A percentile compares a stretch with the other conserved stretches of the same genome.
Conservation (phyloP, 2,113 vertebrate genomes). For the Spizaetus ornatus region DNA sequence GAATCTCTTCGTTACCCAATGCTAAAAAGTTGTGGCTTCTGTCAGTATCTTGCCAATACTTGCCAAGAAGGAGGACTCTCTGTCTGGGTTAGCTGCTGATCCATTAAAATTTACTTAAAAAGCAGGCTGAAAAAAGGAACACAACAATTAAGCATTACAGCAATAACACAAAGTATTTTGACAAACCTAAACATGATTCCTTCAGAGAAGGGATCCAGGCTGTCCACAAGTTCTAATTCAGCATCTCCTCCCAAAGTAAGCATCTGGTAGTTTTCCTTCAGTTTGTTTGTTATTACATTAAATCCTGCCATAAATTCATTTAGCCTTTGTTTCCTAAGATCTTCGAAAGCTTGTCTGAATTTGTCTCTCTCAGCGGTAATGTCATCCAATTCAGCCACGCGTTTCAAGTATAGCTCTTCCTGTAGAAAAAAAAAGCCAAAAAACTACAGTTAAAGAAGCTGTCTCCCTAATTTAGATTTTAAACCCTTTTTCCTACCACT, state of each 20-base stretch:
- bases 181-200: conserved; percentile 94
- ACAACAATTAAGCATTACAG: background rate
- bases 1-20: rapidly evolving
- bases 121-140: background rate
- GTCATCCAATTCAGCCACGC: conserved; percentile 87
- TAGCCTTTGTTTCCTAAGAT: conserved; percentile 90
- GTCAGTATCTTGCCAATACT: background rate
- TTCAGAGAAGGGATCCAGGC: conserved; percentile 96
- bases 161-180: background rate
- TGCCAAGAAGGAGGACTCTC: background rate
- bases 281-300: conserved; percentile 93
- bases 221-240: conserved; percentile 96
- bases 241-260: conserved; percentile 94
- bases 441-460: background rate
- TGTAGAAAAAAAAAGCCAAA: conserved; percentile 16
- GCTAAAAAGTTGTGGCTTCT: background rate
- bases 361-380: conserved; percentile 86
- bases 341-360: conserved; percentile 87
- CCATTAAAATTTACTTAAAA: background rate
- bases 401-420: conserved; percentile 93
- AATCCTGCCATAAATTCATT: conserved; percentile 98
- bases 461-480: background rate
- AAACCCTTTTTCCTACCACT: background rate
- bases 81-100: background rate
- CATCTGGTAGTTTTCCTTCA: conserved; percentile 99